Percentiles rank a stretch among this genome's conserved stretches.
These are phyloP conservation scores for Heterotis niloticus DNA, from an alignment of 2,113 vertebrate species.

Conservation along the genomic window DNA sequence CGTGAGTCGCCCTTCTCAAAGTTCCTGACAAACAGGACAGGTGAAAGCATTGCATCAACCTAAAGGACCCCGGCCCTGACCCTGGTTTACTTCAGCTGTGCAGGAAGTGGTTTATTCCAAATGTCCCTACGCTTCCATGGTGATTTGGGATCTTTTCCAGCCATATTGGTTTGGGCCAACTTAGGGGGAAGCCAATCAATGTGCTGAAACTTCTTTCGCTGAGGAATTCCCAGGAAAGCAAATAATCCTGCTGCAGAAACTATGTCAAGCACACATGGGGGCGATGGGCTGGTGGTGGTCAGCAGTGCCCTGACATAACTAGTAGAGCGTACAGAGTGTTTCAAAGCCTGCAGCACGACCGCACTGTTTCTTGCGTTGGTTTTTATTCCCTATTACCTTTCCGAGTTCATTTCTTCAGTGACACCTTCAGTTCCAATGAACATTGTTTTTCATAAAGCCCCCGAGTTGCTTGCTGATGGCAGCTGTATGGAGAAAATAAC, in stretches of 20 bases:
- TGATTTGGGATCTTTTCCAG: no score
- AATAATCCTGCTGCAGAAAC: background rate
- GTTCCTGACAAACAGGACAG: no score
- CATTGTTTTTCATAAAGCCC: conserved; percentile 12
- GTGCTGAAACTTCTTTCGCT: no score
- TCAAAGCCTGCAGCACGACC: conserved; percentile 56
- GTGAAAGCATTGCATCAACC: no score
- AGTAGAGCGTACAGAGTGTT: conserved; percentile 37
- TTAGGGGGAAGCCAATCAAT: no score
- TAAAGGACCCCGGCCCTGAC: no score
- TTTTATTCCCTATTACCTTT: conserved; percentile 13
- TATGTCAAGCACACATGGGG: background rate
- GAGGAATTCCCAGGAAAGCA: no score
- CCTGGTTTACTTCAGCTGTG: no score
- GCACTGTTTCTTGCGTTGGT: conserved; percentile 3
- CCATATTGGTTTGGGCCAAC: no score
- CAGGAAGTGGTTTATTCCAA: no score
- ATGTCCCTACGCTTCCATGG: no score
- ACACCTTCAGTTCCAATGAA: conserved; percentile 4
- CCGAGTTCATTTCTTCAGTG: conserved; percentile 12
- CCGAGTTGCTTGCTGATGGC: background rate
- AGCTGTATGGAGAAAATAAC: background rate
- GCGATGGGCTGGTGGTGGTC: conserved; percentile 14
- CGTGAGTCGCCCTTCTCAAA: no score
- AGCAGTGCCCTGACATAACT: conserved; percentile 31